Conservation (phyloP, 1,140 invertebrate species). For the Drosophila serrata region DNA sequence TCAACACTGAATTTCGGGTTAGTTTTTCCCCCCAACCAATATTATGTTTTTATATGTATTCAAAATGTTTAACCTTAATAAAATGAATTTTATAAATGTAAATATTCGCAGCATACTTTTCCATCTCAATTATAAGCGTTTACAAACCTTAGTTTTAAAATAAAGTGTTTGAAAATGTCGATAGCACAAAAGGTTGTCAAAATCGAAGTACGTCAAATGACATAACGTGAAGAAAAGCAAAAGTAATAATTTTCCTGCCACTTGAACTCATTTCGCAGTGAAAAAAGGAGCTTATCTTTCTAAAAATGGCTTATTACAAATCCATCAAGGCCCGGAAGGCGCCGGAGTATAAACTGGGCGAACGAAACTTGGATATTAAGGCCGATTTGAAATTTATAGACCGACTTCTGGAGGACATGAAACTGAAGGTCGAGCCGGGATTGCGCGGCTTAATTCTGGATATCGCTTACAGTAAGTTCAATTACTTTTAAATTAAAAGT, state of each 20-base stretch:
- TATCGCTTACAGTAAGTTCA: slow-evolving; percentile 19
- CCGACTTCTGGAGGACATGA: neutral
- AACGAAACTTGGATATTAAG: slow-evolving; percentile 1
- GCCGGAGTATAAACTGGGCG: neutral
- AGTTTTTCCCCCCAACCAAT: neutral
- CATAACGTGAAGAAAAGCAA: neutral
- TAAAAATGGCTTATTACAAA: neutral
- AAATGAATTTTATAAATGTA: too few relatives aligned
- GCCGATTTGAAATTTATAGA: slow-evolving; percentile 1
- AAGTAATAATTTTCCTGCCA: neutral
- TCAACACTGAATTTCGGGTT: neutral
- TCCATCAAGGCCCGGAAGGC: neutral
- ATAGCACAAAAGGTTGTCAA: neutral
- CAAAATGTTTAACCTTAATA: neutral
- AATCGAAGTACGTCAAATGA: neutral
- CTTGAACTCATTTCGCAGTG: neutral
- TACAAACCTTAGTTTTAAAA: neutral
- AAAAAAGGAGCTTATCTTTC: neutral
- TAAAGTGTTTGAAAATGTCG: neutral
- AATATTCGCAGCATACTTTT: too few relatives aligned
- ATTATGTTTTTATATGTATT: neutral
- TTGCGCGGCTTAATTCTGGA: slow-evolving; percentile 10
- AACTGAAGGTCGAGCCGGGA: neutral
- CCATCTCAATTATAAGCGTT: neutral
- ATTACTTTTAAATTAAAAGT: neutral